These are phyloP conservation scores for Enteromius unitaeniatus DNA, from an alignment of 2,797 vertebrate species.

Conservation along the genomic window DNA sequence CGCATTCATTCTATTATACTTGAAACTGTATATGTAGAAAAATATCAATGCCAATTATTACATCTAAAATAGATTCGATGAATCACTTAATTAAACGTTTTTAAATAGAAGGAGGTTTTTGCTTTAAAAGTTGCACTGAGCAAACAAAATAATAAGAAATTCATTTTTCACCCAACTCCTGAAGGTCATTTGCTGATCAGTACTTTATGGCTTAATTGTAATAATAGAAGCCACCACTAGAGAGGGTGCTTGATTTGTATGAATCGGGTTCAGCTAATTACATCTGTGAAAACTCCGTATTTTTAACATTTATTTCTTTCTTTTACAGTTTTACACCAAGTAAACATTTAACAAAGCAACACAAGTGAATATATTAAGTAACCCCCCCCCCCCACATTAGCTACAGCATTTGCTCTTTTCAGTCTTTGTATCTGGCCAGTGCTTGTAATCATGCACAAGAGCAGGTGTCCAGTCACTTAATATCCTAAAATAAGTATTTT, in stretches of 20 bases:
- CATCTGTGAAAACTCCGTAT: background rate
- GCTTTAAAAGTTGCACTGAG: background rate
- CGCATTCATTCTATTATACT: background rate
- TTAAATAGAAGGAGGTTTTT: background rate
- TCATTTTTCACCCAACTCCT: background rate
- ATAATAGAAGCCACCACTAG: background rate
- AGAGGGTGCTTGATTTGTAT: background rate
- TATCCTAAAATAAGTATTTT: background rate
- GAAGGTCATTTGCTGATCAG: background rate
- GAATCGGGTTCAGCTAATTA: background rate
- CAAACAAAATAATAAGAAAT: background rate
- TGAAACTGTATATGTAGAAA: background rate
- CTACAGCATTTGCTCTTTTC: conserved; percentile 25
- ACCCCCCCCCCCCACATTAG: too few species aligned
- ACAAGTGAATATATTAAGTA: background rate
- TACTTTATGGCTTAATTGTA: background rate
- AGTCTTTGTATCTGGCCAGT: background rate
- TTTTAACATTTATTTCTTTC: conserved; percentile 27
- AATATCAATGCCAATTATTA: background rate
- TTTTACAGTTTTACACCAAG: conserved; percentile 26
- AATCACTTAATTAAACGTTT: background rate
- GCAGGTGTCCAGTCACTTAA: background rate
- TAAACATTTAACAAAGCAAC: conserved; percentile 15
- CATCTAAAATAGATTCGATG: too few species aligned
- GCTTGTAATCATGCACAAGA: conserved; percentile 39